These are phyloP conservation scores for Orchesella cincta DNA, from an alignment of 1,140 invertebrate species.

Conservation along the genomic window DNA sequence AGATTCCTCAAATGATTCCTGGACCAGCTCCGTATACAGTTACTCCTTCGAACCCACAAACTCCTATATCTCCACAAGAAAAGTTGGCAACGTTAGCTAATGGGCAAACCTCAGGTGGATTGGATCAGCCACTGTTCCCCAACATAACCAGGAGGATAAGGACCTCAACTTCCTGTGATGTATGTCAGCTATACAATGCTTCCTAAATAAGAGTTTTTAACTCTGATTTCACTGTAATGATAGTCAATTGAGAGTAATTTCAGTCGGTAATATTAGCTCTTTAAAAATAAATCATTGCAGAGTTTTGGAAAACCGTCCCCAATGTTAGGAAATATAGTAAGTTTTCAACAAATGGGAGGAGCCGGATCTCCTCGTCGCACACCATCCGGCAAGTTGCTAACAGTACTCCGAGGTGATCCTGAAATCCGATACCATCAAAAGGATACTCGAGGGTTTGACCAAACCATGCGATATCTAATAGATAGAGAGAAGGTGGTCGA, in stretches of 20 bases:
- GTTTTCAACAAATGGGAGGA: constrained; percentile 24
- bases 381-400: constrained; percentile 7
- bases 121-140: background rate
- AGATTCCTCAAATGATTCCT: constrained; percentile 21
- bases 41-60: background rate
- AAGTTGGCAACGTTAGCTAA: background rate
- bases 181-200: too few species aligned
- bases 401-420: constrained; percentile 4
- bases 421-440: constrained; percentile 31
- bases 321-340: background rate
- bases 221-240: too few species aligned
- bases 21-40: background rate
- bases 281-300: too few species aligned
- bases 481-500: background rate
- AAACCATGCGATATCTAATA: constrained; percentile 21
- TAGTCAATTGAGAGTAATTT: too few species aligned
- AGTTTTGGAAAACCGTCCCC: constrained; percentile 5
- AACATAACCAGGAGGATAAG: background rate
- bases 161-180: constrained; percentile 7
- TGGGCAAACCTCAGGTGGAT: background rate
- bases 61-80: background rate
- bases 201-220: too few species aligned
- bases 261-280: too few species aligned
- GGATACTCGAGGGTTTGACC: constrained; percentile 30
- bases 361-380: constrained; percentile 25